Conservation (phyloP, 2,113 vertebrate species). For the Cebidichthys violaceus region DNA sequence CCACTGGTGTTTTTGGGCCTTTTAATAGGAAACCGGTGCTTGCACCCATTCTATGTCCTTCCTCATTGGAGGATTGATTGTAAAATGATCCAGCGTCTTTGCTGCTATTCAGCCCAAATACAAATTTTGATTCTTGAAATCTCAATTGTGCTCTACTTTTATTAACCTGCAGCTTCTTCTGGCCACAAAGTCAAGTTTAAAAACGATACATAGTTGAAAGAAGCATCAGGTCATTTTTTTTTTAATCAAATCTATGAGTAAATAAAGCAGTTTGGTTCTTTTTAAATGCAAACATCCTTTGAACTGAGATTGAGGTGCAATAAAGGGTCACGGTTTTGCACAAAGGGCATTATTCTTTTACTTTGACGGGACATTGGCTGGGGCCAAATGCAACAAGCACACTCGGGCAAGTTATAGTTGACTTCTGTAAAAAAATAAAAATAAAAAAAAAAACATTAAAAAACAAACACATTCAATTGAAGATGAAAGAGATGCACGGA, state of each 20-base stretch:
- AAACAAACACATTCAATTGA: conserved; percentile 12
- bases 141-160: not conserved
- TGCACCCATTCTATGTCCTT: conserved; percentile 15
- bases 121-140: conserved; percentile 10
- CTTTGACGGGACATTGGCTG: conserved; percentile 56
- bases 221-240: conserved; percentile 11
- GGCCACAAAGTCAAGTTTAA: not conserved
- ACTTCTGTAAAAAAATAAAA: conserved; percentile 43
- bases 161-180: conserved; percentile 18
- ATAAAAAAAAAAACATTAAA: not conserved
- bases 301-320: conserved; percentile 55
- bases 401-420: conserved; percentile 25
- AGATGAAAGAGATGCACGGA: conserved; percentile 33
- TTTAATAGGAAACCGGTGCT: conserved; percentile 39
- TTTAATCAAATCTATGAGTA: conserved; percentile 1
- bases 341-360: conserved; percentile 77
- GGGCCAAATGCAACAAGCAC: conserved; percentile 65
- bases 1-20: conserved; percentile 31
- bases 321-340: conserved; percentile 67
- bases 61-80: conserved; percentile 24
- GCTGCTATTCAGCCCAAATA: conserved; percentile 20
- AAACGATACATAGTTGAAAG: not conserved
- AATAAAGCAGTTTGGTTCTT: conserved; percentile 8
- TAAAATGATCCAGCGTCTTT: conserved; percentile 22
- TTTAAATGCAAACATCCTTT: conserved; percentile 43